Evolutionary conservation across 2,797 vertebrate genomes (phyloP).

Genomic region (Adelosebastes latens): DNA sequence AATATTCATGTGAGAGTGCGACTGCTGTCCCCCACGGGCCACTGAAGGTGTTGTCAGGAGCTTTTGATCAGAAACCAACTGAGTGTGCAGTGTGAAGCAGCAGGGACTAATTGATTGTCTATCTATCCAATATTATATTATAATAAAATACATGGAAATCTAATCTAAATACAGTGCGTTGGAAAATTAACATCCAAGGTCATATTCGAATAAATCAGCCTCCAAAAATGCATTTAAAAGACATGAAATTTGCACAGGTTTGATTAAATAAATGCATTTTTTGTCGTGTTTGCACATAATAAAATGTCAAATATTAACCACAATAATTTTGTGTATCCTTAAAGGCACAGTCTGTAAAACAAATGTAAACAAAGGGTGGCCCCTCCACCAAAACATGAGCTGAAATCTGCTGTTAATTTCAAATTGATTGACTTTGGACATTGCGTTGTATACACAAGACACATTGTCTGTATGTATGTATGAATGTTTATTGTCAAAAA

Average conservation of each 20-base stretch:
- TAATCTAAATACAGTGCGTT: background rate
- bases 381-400: background rate
- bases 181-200: background rate
- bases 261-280: background rate
- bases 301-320: background rate
- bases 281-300: background rate
- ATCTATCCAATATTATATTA: background rate
- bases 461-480: too few relatives aligned
- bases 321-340: background rate
- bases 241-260: background rate
- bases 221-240: background rate
- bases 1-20: constrained; percentile 53
- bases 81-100: constrained; percentile 10
- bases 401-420: background rate
- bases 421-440: background rate
- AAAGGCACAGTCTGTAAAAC: background rate
- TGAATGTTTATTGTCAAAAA: too few relatives aligned
- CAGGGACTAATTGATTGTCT: background rate
- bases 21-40: constrained; percentile 34
- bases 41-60: constrained; percentile 32
- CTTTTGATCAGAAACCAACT: constrained; percentile 50
- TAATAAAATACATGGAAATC: background rate
- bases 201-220: background rate
- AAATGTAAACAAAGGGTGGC: background rate
- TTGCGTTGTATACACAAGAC: too few relatives aligned